Base-by-base conservation (phyloP, 2,888 invertebrate species). In the Altica lythri region DNA sequence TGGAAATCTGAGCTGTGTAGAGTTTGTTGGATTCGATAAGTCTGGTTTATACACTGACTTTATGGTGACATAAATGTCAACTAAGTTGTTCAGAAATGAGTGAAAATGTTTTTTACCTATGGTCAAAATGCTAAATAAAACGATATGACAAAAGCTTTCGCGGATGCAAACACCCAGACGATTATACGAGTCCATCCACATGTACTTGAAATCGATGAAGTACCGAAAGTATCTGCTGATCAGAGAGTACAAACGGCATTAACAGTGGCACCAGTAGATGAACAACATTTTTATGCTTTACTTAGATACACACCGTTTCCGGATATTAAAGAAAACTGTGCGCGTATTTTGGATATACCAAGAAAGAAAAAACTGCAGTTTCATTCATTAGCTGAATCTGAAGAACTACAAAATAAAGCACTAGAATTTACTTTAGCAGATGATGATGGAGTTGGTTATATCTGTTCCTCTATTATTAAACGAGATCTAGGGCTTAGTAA, bases 401-500 rank as follows among this genome's bases (percentile, higher is more conserved):
- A 55, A 4, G 34, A 53, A 5, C 42, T 55, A 38, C 40, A 19
- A n/a, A 43, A 52, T 2, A 19, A 22, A 12, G 57, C 61, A 9
- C 56, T 37, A 13, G 34, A 46, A 12, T 40, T 60, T 25, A 49
- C 60, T 2, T 32, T 67, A 14, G 59, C 56, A 1, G 66, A 67
- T 40, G 67, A 67, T 25, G 67, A 67, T 44, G 67, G 66, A 9
- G 62, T 63, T 9, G 62, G 64, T 2, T 57, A 64, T 17, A 25
- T 63, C 2, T 65, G 63, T 37, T 34, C 35, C 17, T 59, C 61
- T 14, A 16, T 67, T 8, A 51, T 67, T 27, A 27, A 48, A 12
- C 54, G 55, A 42, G 44, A 57, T 6, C 16, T 43, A 19, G 29
- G n/a, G 27, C 35, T 30, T 3, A 35, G 34, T 16, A 43, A 10